phyloP scores from a whole-genome alignment of 2,797 vertebrate species.

The Mycteria americana region DNA sequence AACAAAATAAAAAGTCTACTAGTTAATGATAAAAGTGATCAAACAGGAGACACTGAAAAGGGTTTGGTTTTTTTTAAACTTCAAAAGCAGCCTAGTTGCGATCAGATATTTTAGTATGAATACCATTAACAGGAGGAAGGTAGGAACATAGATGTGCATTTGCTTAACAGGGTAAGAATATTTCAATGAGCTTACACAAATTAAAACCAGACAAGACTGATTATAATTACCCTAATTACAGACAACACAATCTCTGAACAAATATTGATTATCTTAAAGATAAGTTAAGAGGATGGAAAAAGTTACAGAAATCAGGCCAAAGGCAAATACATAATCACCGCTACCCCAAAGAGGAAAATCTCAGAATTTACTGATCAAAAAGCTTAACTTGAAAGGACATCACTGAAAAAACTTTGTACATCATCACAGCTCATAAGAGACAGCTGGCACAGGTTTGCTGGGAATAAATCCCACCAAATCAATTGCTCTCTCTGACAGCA shows the following conservation, averaged over 20 bases:
- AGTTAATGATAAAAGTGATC: not conserved
- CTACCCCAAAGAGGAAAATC: not conserved
- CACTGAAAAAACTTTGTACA: accelerated
- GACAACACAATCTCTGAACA: not conserved
- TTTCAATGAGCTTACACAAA: not conserved
- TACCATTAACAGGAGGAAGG: not conserved
- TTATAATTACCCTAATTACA: not conserved
- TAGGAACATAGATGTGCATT: not conserved
- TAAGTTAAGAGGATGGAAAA: not conserved
- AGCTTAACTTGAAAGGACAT: not conserved
- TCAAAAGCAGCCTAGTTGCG: not conserved
- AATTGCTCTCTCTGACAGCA: not conserved
- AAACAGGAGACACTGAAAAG: not conserved
- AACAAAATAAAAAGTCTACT: not conserved
- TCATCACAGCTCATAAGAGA: not conserved
- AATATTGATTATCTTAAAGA: not conserved
- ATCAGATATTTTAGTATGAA: not conserved
- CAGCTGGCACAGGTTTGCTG: not conserved
- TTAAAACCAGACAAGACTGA: not conserved
- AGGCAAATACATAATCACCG: not conserved
- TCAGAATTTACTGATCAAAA: not conserved
- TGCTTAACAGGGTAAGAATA: not conserved
- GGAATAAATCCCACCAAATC: not conserved
- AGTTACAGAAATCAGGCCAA: not conserved
- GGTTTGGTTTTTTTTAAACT: not conserved